A percentile compares a stretch with the other conserved stretches of the same genome.
Conservation (phyloP, 2,888 invertebrate species). For the Xanthia togata region DNA sequence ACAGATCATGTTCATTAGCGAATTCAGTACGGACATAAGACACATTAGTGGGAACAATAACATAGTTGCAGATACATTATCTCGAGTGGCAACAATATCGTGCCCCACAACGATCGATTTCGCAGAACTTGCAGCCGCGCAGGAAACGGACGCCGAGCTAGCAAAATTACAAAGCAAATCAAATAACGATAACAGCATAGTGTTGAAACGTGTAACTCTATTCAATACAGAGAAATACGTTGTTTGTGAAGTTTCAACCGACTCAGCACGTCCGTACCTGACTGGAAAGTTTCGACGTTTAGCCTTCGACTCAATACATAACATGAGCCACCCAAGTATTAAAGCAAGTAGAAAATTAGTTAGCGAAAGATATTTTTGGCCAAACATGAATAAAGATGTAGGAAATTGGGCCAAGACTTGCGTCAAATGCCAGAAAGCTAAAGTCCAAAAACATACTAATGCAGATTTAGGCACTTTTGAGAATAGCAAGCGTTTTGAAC, state of each 20-base stretch:
- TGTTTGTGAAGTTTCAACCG: neutral
- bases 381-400: neutral
- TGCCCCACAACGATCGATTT: too few species aligned
- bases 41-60: neutral
- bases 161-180: too few species aligned
- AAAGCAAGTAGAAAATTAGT: neutral
- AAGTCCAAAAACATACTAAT: neutral
- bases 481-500: too few species aligned
- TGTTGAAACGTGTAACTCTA: neutral
- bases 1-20: constrained; percentile 1
- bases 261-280: neutral
- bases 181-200: too few species aligned
- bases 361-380: constrained; percentile 6
- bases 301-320: neutral
- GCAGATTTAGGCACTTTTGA: neutral
- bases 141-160: too few species aligned
- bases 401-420: constrained; percentile 1
- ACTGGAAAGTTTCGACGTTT: neutral
- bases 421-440: neutral
- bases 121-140: too few species aligned
- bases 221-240: neutral
- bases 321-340: neutral
- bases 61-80: neutral
- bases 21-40: constrained; percentile 11
- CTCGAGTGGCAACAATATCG: too few species aligned